A percentile compares a stretch with the other conserved stretches of the same genome.
These are phyloP conservation scores for Temnopleurus reevesii DNA, from an alignment of 53 echinoderm and acorn worm genomes.

Conservation along the genomic window DNA sequence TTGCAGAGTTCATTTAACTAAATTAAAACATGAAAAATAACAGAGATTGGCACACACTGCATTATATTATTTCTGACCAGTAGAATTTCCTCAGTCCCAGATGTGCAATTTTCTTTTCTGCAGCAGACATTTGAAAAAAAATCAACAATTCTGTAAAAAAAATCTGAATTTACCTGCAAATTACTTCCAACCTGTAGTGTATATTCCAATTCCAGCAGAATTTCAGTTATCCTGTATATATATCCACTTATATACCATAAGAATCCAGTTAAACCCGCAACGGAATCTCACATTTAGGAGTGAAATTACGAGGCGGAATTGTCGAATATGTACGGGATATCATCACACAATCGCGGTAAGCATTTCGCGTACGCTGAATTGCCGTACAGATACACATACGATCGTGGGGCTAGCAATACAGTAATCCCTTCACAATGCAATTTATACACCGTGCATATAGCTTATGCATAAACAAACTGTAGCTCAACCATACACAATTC, in stretches of 20 bases:
- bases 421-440: conserved; percentile 50
- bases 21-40: too few relatives aligned
- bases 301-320: neutral
- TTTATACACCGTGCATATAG: conserved; percentile 53
- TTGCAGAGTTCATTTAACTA: too few relatives aligned
- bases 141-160: neutral
- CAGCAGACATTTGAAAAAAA: neutral
- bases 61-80: neutral
- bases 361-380: conserved; percentile 8
- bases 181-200: neutral
- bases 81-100: neutral
- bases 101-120: neutral
- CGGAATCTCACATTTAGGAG: neutral
- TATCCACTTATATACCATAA: neutral
- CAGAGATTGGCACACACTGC: too few relatives aligned
- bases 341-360: neutral
- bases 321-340: neutral
- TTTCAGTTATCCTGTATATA: neutral
- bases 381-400: neutral
- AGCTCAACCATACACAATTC: conserved; percentile 18
- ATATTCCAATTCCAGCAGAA: neutral
- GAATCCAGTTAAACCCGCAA: neutral
- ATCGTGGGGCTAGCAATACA: neutral
- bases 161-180: neutral
- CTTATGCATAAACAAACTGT: conserved; percentile 58